Base-by-base conservation (phyloP, 2,888 invertebrate species). In the Hyposoter didymator region DNA sequence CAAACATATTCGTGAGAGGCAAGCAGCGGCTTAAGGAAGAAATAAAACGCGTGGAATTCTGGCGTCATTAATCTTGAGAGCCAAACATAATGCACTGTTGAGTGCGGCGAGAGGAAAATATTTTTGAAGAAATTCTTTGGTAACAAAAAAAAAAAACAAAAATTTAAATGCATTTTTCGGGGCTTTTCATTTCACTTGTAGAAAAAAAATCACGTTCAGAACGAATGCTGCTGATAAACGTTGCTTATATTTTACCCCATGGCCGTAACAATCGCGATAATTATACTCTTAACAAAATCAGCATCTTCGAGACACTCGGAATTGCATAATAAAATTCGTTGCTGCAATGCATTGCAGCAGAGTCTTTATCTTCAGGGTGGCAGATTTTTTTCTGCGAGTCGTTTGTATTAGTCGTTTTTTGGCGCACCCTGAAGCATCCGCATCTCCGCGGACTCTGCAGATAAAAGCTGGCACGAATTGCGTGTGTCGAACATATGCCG, bases 381-480 rank as follows among this genome's bases (percentile, higher is more conserved):
- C 7, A 22, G 43, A 43, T 67, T 45, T 72, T 35, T 12, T 49
- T 62, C 32, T 55, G n/a, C n/a, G 17, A 10, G 12, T 62, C 17
- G 45, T 28, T 28, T 19, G 43, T 32, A 14, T 45, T 66, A 43
- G 22, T 74, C 19, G 14, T 35, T 32, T 43, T 35, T 78, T 35
- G 5, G 32, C 49, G 62, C 55, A 39, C 17, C 22, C 12, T 5
- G 59, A 70, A 69, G 59, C 62, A 64, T 82, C 66, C 72, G 64
- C 43, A 66, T 55, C 55, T 78, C 45, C 22, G 66, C 17, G 66
- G 22, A 32, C 22, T 66, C 43, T 47, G 69, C 78, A 19, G 79
- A 75, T 75, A 64, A 84, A 75, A 79, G 73, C 79, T 39, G 70
- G 55, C 70, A 32, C 64, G 75, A 66, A 84, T 84, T 66, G 84